phyloP scores from a whole-genome alignment of 92 coral and sea anemone genomes.

The Diadumene lineata region DNA sequence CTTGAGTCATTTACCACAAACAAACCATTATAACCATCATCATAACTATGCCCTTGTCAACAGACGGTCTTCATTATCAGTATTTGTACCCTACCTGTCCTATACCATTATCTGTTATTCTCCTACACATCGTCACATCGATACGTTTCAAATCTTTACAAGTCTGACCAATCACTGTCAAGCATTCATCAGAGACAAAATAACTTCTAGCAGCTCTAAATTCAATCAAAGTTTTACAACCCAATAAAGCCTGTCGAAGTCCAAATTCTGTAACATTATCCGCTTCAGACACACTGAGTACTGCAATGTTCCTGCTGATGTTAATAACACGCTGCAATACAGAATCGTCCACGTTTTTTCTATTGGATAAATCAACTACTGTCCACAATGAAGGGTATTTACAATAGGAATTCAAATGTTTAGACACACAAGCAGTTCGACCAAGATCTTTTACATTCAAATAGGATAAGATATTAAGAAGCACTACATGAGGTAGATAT shows the following conservation, averaged over 20 bases:
- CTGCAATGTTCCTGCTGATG: slow-evolving; percentile 46
- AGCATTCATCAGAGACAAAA: slow-evolving; percentile 53
- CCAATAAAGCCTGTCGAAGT: slow-evolving; percentile 40
- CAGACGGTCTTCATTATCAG: too few species aligned
- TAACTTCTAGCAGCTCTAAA: slow-evolving; percentile 58
- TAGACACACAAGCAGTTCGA: slow-evolving; percentile 68
- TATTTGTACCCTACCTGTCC: slow-evolving; percentile 49
- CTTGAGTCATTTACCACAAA: too few species aligned
- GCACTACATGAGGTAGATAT: slow-evolving; percentile 75
- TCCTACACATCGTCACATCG: slow-evolving; percentile 77
- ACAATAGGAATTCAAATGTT: slow-evolving; percentile 62
- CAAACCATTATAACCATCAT: too few species aligned
- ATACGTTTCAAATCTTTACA: slow-evolving; percentile 55
- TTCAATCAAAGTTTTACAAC: slow-evolving; percentile 57
- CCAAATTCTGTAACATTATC: slow-evolving; percentile 60
- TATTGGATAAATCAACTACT: slow-evolving; percentile 42
- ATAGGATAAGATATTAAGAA: slow-evolving; percentile 69
- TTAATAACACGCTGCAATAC: slow-evolving; percentile 60
- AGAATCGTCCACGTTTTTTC: slow-evolving; percentile 59
- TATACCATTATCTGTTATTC: slow-evolving; percentile 72
- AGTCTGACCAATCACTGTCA: slow-evolving; percentile 60
- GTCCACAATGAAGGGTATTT: slow-evolving; percentile 82
- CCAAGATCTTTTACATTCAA: slow-evolving; percentile 66
- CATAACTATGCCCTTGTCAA: too few species aligned
- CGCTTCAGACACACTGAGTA: slow-evolving; percentile 72